Base-by-base conservation (phyloP, 2,888 invertebrate species). In the Philhelius pedissequus region DNA sequence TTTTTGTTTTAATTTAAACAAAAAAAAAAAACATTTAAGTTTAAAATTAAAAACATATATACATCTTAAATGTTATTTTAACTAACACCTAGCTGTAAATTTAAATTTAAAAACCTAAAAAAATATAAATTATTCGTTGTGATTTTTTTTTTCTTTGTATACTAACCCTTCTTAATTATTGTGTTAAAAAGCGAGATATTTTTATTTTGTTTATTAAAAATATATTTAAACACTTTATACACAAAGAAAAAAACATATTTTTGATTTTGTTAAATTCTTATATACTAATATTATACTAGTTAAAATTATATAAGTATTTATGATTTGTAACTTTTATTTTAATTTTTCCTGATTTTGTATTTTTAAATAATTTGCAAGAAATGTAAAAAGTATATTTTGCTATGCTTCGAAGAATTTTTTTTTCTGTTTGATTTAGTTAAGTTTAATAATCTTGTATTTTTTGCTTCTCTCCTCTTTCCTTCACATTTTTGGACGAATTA, bases 141-240 rank as follows among this genome's bases (percentile, higher is more conserved):
- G 78, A 83, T 83, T 80, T 54, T 69, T 80, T 82, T 81, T 82
- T 81, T 81, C 75, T 75, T 82, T 77, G 73, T 82, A 43, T 73
- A 83, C 83, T 83, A 83, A 83, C 74, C 62, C 48, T 30, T 45
- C 9, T 60, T 58, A 58, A n/a, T n/a, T 69, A 15, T 48, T 48
- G 48, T 68, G 50, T 56, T 43, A 18, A 15, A 32, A 68, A 11
- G 43, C 48, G 13, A 68, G n/a, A 22, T 2, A 4, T 64, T 48
- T 64, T 52, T 56, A 11, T 75, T 76, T 81, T 70, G 58, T 74
- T 79, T 48, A 43, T 62, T 18, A 20, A 50, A 48, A 40, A 32
- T n/a, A 30, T 27, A 60, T 43, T 32, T 56, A 60, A 58, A 58
- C 32, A 58, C 30, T 45, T 48, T 58, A 38, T 48, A 32, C 38